phyloP scores from a whole-genome alignment of 1,140 invertebrate species.

The Procambarus clarkii region DNA sequence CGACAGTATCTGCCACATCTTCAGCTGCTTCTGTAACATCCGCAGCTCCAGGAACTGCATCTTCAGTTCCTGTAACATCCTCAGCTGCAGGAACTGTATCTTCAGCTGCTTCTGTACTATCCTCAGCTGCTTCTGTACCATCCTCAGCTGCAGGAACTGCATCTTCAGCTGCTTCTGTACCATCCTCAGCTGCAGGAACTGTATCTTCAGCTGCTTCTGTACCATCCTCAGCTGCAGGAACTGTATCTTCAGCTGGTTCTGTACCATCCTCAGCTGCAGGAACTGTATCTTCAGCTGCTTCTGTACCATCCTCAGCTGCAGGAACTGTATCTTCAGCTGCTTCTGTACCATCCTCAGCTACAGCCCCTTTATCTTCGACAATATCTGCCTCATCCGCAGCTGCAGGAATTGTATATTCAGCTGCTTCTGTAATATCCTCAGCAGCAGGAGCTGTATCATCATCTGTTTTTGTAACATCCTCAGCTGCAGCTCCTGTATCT shows the following conservation, averaged over 20 bases:
- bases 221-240: neutral
- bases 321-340: neutral
- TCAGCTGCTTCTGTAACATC: neutral
- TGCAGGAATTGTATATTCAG: neutral
- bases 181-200: too few species aligned
- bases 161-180: too few species aligned
- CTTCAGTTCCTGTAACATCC: too few species aligned
- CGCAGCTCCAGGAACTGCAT: neutral
- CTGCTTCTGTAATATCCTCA: neutral
- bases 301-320: neutral
- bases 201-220: neutral
- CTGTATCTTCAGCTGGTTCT: neutral
- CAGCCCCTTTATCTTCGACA: too few species aligned
- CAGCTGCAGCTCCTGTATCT: slow-evolving; percentile 13
- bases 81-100: too few species aligned
- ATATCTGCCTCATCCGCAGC: neutral
- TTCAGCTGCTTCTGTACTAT: neutral
- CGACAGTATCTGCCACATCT: neutral
- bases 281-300: neutral
- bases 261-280: neutral
- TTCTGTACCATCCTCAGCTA: neutral
- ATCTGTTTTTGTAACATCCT: neutral
- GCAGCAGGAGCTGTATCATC: neutral
- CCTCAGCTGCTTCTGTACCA: neutral
- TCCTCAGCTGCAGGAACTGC: neutral